Evolutionary conservation across 1,140 invertebrate genomes (phyloP).

Genomic region (Drosophila subobscura): DNA sequence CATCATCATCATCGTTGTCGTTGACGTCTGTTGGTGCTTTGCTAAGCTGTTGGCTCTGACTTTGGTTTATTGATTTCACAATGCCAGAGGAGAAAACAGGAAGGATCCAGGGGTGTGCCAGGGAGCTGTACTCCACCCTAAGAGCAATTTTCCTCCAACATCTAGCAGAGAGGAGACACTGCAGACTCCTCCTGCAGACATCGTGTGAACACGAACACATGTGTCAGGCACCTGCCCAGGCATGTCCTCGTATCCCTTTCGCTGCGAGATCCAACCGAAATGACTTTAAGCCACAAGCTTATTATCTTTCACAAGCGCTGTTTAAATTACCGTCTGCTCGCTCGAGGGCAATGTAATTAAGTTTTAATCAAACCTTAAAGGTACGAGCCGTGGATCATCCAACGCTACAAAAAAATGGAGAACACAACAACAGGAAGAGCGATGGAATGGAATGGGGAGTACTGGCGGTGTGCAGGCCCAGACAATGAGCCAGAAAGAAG

Average conservation of each 20-base stretch:
- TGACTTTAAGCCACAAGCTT: slow-evolving; percentile 53
- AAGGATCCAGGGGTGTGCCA: no score
- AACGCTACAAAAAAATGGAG: slow-evolving; percentile 35
- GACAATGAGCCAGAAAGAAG: slow-evolving; percentile 36
- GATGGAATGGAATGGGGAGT: slow-evolving; percentile 13
- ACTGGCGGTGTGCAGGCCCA: no score
- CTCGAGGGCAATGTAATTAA: slow-evolving; percentile 60
- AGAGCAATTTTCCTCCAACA: not conserved
- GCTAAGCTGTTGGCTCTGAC: slow-evolving; percentile 35
- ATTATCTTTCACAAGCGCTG: slow-evolving; percentile 58
- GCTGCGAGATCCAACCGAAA: slow-evolving; percentile 4
- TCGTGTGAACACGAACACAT: slow-evolving; percentile 31
- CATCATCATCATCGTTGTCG: slow-evolving; percentile 31
- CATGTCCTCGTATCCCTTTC: slow-evolving; percentile 1
- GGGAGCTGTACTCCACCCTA: no score
- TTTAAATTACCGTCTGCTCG: slow-evolving; percentile 19
- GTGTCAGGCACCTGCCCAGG: slow-evolving; percentile 11
- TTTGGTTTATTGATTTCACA: slow-evolving; percentile 67
- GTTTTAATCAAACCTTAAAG: slow-evolving; percentile 75
- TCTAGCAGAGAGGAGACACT: slow-evolving; percentile 4
- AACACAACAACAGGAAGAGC: slow-evolving; percentile 16
- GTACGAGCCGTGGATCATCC: slow-evolving; percentile 53
- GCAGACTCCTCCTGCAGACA: not conserved
- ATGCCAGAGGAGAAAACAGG: slow-evolving; percentile 35
- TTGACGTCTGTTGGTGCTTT: not conserved